phyloP scores from a whole-genome alignment of 2,797 vertebrate species.

The Huso huso region DNA sequence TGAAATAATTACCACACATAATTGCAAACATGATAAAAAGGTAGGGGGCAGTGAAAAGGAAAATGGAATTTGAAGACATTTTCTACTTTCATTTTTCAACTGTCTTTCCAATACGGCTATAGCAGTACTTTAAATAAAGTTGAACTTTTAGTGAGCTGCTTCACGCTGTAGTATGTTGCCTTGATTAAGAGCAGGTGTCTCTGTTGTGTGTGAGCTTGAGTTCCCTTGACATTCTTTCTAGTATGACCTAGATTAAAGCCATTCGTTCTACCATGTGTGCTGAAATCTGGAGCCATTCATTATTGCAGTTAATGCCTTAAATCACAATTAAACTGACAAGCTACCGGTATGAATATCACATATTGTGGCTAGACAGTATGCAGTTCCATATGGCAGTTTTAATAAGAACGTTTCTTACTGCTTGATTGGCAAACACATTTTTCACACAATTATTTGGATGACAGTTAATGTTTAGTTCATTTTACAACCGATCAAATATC shows the following conservation, averaged over 20 bases:
- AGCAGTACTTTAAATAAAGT: too few species aligned
- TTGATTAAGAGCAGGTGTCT: conserved; percentile 14
- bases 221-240: conserved; percentile 9
- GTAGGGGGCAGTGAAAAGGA: too few species aligned
- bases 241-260: conserved; percentile 14
- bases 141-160: too few species aligned
- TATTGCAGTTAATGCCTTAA: conserved; percentile 10
- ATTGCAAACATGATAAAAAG: too few species aligned
- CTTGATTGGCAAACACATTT: conserved; percentile 4
- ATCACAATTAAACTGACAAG: conserved; percentile 19
- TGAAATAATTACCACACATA: too few species aligned
- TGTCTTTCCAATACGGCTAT: too few species aligned
- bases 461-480: too few species aligned
- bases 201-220: conserved; percentile 11
- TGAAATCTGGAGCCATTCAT: conserved; percentile 11
- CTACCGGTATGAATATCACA: conserved; percentile 11
- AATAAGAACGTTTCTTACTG: not conserved
- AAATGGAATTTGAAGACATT: too few species aligned
- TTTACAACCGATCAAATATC: too few species aligned
- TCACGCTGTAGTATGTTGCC: not conserved
- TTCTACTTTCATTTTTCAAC: too few species aligned
- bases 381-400: not conserved
- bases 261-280: conserved; percentile 13
- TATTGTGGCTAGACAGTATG: conserved; percentile 10
- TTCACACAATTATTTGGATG: too few species aligned